Evolutionary conservation across 2,113 vertebrate species (phyloP), one percentile per base, ranked within the genome.

Genomic region (Protobothrops mucrosquamatus): DNA sequence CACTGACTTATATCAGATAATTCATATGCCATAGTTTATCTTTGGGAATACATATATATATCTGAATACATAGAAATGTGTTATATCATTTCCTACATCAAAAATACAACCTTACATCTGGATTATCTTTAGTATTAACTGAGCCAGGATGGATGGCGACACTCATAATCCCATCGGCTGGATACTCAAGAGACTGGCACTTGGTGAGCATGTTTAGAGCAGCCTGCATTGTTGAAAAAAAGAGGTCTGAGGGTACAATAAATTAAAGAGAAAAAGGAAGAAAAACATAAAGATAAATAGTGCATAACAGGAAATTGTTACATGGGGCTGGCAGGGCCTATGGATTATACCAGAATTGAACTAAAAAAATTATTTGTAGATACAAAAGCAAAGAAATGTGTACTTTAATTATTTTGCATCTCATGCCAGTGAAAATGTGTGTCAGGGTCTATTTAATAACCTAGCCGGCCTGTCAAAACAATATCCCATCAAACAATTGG

Each of bases 121-220:
- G 4, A 0, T 3, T n/a, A 9, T 1, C 0, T 15, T 11, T 1
- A 26, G 74, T 91, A 4, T 57, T n/a, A 0, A 91, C 90, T 24
- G 2, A 22, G 23, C 90, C 69, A 29, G 90, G 90, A 55, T 91
- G 74, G 12, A 85, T 57, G 24, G n/a, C 29, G 2, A 85, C 14
- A 54, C 20, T 56, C 69, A 91, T 54, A 26, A 91, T 91, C 3
- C 90, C 74, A 46, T 54, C 2, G 0, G 15, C 52, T 46, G n/a
- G 6, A 85, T 91, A 85, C 15, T 1, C n/a, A 6, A 43, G 23
- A 20, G 90, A 91, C n/a, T 81, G 69, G 6, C 69, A 39, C 69
- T 74, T 39, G n/a, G 69, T 74, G 1, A 74, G 69, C 69, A 74
- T 85, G 51, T 91, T 91, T 56, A 91, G 9, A 24, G 90, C 90